These are phyloP conservation scores for Hypselothyrea guttata DNA, from an alignment of 2,888 invertebrate genomes.

Conservation along the genomic window DNA sequence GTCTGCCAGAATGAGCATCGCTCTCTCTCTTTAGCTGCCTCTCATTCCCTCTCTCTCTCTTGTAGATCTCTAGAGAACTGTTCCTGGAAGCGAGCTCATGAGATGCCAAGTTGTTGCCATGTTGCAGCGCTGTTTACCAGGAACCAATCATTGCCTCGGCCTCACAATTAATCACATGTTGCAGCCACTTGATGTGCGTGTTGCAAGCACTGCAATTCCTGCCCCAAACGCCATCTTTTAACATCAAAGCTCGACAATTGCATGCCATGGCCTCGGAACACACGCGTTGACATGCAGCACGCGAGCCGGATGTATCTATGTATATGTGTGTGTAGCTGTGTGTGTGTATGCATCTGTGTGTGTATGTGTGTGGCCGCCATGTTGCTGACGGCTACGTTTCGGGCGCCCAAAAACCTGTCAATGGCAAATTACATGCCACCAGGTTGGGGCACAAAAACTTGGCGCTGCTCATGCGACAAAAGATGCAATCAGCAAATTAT, in stretches of 20 bases:
- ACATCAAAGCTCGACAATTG: slow-evolving; percentile 60
- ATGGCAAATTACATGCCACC: slow-evolving; percentile 65
- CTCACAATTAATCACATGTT: slow-evolving; percentile 68
- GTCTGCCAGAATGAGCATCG: slow-evolving; percentile 42
- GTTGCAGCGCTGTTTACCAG: slow-evolving; percentile 54
- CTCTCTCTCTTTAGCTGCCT: not conserved
- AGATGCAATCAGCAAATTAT: slow-evolving; percentile 67
- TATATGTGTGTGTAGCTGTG: slow-evolving; percentile 4
- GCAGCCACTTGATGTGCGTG: slow-evolving; percentile 54
- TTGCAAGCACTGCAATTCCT: slow-evolving; percentile 58
- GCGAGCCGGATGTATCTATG: slow-evolving; percentile 62
- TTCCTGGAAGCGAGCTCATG: not conserved
- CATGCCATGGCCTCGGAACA: slow-evolving; percentile 51
- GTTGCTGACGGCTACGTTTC: slow-evolving; percentile 4
- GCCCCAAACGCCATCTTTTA: slow-evolving; percentile 20
- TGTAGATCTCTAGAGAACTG: no score
- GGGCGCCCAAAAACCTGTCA: slow-evolving; percentile 59
- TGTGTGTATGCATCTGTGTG: slow-evolving; percentile 4
- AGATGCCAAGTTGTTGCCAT: slow-evolving; percentile 23
- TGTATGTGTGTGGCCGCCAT: slow-evolving; percentile 24
- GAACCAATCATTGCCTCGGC: slow-evolving; percentile 68
- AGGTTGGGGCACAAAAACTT: slow-evolving; percentile 44
- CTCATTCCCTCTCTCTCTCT: no score
- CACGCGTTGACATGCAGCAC: slow-evolving; percentile 81
- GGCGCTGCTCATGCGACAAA: slow-evolving; percentile 62